These are phyloP conservation scores for Halichoerus grypus DNA, from an alignment of 2,113 vertebrate species.

Conservation along the genomic window DNA sequence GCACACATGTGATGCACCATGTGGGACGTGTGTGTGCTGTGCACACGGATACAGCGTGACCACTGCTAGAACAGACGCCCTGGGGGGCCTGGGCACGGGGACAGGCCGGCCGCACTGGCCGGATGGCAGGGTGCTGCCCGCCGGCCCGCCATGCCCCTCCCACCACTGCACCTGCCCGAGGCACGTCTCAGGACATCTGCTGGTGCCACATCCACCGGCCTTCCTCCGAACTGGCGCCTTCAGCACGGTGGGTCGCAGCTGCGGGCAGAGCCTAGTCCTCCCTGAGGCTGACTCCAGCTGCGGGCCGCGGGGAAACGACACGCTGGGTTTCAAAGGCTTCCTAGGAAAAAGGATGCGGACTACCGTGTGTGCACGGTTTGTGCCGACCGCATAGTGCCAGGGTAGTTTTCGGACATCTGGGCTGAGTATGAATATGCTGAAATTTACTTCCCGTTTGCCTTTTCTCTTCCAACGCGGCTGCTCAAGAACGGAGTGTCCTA, in stretches of 20 bases:
- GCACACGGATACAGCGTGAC: accelerated
- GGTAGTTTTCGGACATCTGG: not conserved
- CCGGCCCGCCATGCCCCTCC: not conserved
- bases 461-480: not conserved
- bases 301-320: no score
- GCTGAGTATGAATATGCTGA: not conserved
- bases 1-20: not conserved
- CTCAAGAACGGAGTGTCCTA: not conserved
- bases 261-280: no score
- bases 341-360: not conserved
- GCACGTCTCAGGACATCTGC: not conserved
- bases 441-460: not conserved
- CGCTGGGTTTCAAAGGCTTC: not conserved
- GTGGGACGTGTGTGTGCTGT: not conserved
- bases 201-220: not conserved
- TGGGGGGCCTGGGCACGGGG: not conserved
- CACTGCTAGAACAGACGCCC: not conserved
- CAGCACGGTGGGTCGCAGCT: not conserved
- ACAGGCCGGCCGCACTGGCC: not conserved
- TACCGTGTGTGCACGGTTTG: not conserved
- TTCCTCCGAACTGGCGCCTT: not conserved
- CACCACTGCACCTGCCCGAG: not conserved
- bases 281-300: no score
- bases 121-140: no score
- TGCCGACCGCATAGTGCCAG: not conserved